phyloP scores from a whole-genome alignment of 2,113 vertebrate species.

The Rhombomys opimus region DNA sequence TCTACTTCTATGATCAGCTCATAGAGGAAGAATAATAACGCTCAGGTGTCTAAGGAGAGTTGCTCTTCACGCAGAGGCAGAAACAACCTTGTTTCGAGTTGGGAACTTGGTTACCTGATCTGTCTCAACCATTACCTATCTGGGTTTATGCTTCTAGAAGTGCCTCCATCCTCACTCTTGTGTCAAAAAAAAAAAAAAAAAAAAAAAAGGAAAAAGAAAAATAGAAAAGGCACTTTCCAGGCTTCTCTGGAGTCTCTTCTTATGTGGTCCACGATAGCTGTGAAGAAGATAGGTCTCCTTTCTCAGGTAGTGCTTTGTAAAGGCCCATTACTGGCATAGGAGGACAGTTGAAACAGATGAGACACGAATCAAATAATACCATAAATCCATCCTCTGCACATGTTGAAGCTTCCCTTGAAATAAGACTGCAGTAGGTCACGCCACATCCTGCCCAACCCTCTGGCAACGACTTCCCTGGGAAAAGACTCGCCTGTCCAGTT shows the following conservation, averaged over 20 bases:
- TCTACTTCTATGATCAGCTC: not conserved
- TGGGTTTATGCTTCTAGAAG: not conserved
- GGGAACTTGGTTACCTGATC: not conserved
- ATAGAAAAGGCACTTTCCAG: not conserved
- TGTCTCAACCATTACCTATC: not conserved
- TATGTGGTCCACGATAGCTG: not conserved
- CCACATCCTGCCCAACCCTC: not conserved
- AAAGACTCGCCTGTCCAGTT: not conserved
- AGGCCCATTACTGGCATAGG: not conserved
- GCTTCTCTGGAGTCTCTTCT: not conserved
- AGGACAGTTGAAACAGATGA: conserved; percentile 1
- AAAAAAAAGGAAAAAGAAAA: not conserved
- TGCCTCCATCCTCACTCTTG: not conserved
- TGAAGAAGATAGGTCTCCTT: not conserved
- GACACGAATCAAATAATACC: not conserved
- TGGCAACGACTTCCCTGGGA: not conserved
- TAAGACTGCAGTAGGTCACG: not conserved
- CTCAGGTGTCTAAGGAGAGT: not conserved
- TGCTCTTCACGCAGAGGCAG: not conserved
- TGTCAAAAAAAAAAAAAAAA: not conserved
- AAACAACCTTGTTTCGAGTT: not conserved
- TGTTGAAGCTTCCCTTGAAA: not conserved
- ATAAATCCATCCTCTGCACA: not conserved
- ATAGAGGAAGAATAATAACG: not conserved
- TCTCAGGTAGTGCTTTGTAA: not conserved